phyloP scores from a whole-genome alignment of 2,797 vertebrate genomes.

The Chromobotia macracanthus region DNA sequence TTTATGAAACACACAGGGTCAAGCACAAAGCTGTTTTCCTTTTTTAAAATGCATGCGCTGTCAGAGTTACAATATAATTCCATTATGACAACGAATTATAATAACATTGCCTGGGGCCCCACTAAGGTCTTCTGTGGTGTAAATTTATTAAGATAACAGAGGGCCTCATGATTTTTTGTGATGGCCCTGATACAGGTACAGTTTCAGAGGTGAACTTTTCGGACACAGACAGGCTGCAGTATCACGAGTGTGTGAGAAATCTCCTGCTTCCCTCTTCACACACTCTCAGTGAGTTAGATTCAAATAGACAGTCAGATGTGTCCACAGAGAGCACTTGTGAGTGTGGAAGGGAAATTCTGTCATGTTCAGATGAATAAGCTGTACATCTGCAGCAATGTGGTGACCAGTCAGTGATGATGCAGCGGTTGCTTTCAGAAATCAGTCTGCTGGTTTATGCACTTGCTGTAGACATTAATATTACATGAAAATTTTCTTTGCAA shows the following conservation, averaged over 20 bases:
- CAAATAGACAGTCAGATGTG: neutral
- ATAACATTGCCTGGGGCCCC: too few species aligned
- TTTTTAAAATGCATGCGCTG: neutral
- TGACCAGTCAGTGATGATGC: neutral
- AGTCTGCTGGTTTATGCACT: neutral
- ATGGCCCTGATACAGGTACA: neutral
- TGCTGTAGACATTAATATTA: slow-evolving; percentile 7
- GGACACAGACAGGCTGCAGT: slow-evolving; percentile 37
- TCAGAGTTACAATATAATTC: neutral
- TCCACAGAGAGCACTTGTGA: slow-evolving; percentile 10
- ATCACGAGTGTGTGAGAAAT: slow-evolving; percentile 41
- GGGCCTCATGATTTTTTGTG: neutral
- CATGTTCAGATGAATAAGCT: neutral
- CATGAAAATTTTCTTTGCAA: neutral
- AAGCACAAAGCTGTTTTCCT: neutral
- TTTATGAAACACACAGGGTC: neutral
- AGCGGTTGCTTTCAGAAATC: neutral
- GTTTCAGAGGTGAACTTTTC: slow-evolving; percentile 49
- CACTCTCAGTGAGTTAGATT: neutral
- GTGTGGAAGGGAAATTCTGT: slow-evolving; percentile 6
- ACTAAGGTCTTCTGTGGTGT: too few species aligned
- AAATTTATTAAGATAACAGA: too few species aligned
- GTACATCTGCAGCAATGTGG: neutral
- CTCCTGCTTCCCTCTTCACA: slow-evolving; percentile 42
- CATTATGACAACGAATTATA: neutral